A percentile compares a stretch with the other conserved stretches of the same genome.
Conservation (phyloP, 2,797 vertebrate species). For the Labroides dimidiatus region DNA sequence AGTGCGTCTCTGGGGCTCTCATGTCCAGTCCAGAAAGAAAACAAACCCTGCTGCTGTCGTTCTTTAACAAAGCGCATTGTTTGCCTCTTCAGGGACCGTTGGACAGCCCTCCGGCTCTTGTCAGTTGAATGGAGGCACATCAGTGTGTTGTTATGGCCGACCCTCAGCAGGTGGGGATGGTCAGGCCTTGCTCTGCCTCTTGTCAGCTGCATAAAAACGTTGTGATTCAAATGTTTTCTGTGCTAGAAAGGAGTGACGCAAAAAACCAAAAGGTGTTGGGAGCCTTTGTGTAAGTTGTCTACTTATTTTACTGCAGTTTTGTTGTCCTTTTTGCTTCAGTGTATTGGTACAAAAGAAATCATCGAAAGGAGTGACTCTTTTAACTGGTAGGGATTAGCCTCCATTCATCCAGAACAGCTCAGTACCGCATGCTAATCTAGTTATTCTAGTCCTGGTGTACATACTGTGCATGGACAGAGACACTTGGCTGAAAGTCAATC, state of each 20-base stretch:
- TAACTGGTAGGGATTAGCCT: conserved; percentile 65
- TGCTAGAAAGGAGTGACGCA: neutral
- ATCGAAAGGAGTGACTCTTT: conserved; percentile 43
- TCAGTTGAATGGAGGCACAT: conserved; percentile 32
- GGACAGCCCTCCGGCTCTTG: conserved; percentile 21
- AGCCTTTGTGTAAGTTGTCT: neutral
- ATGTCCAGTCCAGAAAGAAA: conserved; percentile 15
- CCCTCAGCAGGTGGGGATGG: conserved; percentile 63
- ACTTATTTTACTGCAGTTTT: neutral
- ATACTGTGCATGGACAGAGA: conserved; percentile 30
- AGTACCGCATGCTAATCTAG: conserved; percentile 70
- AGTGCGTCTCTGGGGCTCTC: conserved; percentile 27
- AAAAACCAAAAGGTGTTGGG: neutral
- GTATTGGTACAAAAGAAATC: neutral
- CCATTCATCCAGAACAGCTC: conserved; percentile 59
- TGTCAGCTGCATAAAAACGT: conserved; percentile 16
- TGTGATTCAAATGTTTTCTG: neutral
- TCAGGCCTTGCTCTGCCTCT: conserved; percentile 17
- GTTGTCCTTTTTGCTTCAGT: conserved; percentile 8
- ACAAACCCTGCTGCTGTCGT: conserved; percentile 16
- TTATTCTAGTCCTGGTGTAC: conserved; percentile 73
- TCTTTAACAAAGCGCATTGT: conserved; percentile 42
- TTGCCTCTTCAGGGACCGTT: conserved; percentile 21
- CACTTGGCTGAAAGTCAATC: neutral
- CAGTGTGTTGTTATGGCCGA: conserved; percentile 10